Percentiles rank a stretch among this genome's conserved stretches.
Conservation (phyloP, 1,140 invertebrate genomes). For the Meloidogyne exigua region DNA sequence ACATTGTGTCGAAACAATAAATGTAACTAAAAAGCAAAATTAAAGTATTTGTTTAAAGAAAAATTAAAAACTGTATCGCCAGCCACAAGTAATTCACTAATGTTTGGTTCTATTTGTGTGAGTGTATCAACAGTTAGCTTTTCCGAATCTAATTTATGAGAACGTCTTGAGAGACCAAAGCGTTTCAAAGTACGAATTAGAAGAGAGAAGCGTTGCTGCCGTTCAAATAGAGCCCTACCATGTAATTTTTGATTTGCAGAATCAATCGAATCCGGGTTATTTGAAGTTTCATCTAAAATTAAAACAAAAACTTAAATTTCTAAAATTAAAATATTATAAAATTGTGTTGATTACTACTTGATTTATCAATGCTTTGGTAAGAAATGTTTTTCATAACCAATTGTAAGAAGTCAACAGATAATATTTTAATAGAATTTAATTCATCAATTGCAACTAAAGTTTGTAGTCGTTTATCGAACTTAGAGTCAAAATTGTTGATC, state of each 20-base stretch:
- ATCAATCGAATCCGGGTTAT: neutral
- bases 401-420: slow-evolving; percentile 21
- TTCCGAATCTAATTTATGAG: slow-evolving; percentile 38
- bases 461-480: neutral
- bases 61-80: slow-evolving; percentile 3
- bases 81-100: neutral
- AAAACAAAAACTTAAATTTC: neutral
- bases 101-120: slow-evolving; percentile 20
- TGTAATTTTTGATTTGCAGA: slow-evolving; percentile 48
- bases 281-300: neutral
- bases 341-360: neutral
- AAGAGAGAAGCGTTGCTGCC: slow-evolving; percentile 39
- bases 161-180: slow-evolving; percentile 38
- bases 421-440: slow-evolving; percentile 3
- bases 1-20: slow-evolving; percentile 31
- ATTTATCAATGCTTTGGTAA: neutral
- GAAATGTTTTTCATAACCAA: neutral
- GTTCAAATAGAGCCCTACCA: slow-evolving; percentile 45
- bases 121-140: slow-evolving; percentile 23
- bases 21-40: slow-evolving; percentile 21
- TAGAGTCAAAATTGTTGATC: slow-evolving; percentile 5
- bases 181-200: slow-evolving; percentile 23
- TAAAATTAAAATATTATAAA: no score
- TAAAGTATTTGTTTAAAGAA: neutral
- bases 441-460: slow-evolving; percentile 20